A percentile compares a stretch with the other conserved stretches of the same genome.
phyloP scores from a whole-genome alignment of 2,888 invertebrate genomes.

The Mylabris sibirica region DNA sequence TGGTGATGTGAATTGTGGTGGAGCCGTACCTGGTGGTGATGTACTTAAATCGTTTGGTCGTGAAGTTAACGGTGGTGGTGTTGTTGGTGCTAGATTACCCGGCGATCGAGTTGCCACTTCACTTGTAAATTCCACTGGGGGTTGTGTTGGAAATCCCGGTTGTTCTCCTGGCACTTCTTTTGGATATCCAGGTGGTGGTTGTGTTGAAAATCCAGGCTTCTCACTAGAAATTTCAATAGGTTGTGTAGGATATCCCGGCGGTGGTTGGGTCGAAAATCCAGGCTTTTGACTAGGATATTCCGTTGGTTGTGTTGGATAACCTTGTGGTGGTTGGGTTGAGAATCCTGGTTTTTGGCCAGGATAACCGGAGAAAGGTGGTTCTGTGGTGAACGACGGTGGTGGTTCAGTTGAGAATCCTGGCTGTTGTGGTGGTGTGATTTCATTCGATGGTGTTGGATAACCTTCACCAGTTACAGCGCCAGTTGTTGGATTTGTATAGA shows the following conservation, averaged over 20 bases:
- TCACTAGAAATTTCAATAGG: constrained; percentile 19
- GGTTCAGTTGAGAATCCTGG: constrained; percentile 11
- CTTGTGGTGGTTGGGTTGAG: constrained; percentile 40
- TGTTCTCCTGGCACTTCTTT: constrained; percentile 38
- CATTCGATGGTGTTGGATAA: constrained; percentile 37
- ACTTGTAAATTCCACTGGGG: constrained; percentile 31
- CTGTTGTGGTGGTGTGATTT: constrained; percentile 33
- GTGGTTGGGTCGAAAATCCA: constrained; percentile 42
- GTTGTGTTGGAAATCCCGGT: constrained; percentile 46
- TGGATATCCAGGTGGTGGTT: constrained; percentile 26
- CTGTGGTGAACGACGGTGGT: constrained; percentile 50
- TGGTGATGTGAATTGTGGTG: constrained; percentile 22
- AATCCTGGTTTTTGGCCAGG: constrained; percentile 32
- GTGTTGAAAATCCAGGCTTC: constrained; percentile 23
- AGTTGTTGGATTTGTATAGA: constrained; percentile 51
- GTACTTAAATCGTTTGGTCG: constrained; percentile 15
- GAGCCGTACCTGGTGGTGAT: constrained; percentile 24
- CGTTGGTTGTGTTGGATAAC: constrained; percentile 54
- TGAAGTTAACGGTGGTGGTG: constrained; percentile 20
- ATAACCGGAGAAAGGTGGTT: constrained; percentile 42
- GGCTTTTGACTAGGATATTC: constrained; percentile 38
- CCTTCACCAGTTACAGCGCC: constrained; percentile 48
- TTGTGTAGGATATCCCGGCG: constrained; percentile 32
- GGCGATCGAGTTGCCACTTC: constrained; percentile 15
- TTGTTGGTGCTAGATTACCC: constrained; percentile 13